Evolutionary conservation across 2,113 vertebrate genomes (phyloP), one percentile per base, ranked within the genome.

Genomic region (Chroicocephalus ridibundus): DNA sequence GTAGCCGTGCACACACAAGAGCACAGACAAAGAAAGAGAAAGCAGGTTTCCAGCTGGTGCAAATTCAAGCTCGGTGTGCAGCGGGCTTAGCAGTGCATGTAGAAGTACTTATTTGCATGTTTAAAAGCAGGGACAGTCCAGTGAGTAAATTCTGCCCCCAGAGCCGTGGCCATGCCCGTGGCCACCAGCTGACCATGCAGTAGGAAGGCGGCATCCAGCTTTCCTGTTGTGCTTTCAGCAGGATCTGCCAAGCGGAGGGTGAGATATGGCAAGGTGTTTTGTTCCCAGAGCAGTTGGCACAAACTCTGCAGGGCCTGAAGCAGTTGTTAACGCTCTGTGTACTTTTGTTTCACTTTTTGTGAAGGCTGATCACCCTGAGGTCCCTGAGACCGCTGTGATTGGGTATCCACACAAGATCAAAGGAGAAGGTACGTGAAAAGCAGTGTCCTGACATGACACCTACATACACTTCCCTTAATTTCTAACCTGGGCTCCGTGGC

Each of bases 361-460:
- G 66, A 95, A 99, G 99, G 98, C 99, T 51, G 98, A 98, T 90
- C 99, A 99, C 85, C 99, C 99, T 6, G 98, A 97, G 4, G 99
- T 99, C 77, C 99, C 99, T 2, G 99, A 99, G 95, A 97, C 98
- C 2, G 99, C 99, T n/a, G 99, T 99, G 87, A 98, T 99, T 75
- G 99, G 99, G 46, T 98, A 98, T 82, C 98, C 98, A 5, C 99
- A 99, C 19, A 97, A 98, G 74, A 98, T 99, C 93, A 99, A 99
- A 98, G 99, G 99, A 97, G 99, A 99, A 98, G 99, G 99, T 99
- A 96, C 79, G 98, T 47, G 79, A 82, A 87, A 88, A 94, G 62
- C 58, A 60, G 54, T 46, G 13, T 81, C 40, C 36, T 69, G 29
- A 14, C 25, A 25, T 58, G 32, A 46, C 12, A 46, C 26, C n/a